Evolutionary conservation across 2,888 invertebrate species (phyloP).

Genomic region (Plusia festucae): DNA sequence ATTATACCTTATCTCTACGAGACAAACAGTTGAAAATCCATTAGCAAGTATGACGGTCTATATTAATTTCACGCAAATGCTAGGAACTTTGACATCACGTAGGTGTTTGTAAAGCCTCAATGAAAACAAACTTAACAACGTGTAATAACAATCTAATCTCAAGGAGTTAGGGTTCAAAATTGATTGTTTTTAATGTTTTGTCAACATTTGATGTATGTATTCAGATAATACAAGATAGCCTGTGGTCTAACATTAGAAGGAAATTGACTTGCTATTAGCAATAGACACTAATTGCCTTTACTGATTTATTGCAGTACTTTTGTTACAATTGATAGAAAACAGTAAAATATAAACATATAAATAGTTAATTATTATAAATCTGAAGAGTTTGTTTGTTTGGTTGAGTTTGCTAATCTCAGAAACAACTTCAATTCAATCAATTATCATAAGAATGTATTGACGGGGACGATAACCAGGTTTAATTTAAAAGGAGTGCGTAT

Average conservation of each 20-base stretch:
- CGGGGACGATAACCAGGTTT: no score
- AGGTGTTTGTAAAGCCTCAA: constrained; percentile 33
- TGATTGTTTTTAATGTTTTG: constrained; percentile 10
- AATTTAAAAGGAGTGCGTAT: no score
- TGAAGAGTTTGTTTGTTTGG: no score
- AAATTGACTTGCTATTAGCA: not conserved
- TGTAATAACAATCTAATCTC: constrained; percentile 30
- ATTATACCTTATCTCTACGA: fast-evolving
- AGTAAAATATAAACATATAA: no score
- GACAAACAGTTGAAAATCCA: not conserved
- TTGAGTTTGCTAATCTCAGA: no score
- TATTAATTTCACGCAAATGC: constrained; percentile 35
- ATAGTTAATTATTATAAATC: no score
- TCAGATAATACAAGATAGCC: constrained; percentile 19
- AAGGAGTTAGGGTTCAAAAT: constrained; percentile 35
- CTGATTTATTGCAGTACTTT: not conserved
- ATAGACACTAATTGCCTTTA: constrained; percentile 22
- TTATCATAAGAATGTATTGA: no score
- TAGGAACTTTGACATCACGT: constrained; percentile 55
- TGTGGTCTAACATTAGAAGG: not conserved
- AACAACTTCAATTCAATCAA: no score
- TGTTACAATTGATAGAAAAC: no score
- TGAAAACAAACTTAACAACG: constrained; percentile 21
- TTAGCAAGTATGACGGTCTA: not conserved
- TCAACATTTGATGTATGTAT: constrained; percentile 25